Conservation (phyloP, 2,113 vertebrate species). For the Psilopsiagon aymara region DNA sequence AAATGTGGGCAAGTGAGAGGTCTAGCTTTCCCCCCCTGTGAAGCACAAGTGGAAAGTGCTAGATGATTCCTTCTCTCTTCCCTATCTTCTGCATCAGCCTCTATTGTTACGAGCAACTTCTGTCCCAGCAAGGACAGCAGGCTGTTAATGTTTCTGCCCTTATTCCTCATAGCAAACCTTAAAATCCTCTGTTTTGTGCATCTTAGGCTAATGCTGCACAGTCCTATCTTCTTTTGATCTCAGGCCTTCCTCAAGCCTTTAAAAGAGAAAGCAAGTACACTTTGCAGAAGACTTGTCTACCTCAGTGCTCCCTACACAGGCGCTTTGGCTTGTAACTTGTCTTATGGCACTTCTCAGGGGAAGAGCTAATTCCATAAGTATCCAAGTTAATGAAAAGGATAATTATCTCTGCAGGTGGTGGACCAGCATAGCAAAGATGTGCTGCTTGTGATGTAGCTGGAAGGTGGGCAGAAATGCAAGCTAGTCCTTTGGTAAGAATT, state of each 20-base stretch:
- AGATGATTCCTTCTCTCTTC: neutral
- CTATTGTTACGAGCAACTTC: neutral
- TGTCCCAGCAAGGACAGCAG: neutral
- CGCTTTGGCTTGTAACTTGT: neutral
- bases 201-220: neutral
- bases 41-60: neutral
- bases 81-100: neutral
- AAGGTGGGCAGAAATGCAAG: neutral
- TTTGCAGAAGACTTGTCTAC: neutral
- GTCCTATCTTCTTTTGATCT: neutral
- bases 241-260: neutral
- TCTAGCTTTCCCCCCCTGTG: neutral
- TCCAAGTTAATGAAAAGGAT: neutral
- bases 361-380: neutral
- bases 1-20: neutral
- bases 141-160: neutral
- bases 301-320: fast-evolving
- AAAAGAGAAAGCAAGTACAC: neutral
- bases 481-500: neutral
- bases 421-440: neutral
- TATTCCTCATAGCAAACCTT: neutral
- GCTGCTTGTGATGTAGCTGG: neutral
- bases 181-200: neutral
- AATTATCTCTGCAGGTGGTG: neutral
- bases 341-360: neutral